phyloP scores from a whole-genome alignment of 2,888 invertebrate genomes.

The Athalia circularis region DNA sequence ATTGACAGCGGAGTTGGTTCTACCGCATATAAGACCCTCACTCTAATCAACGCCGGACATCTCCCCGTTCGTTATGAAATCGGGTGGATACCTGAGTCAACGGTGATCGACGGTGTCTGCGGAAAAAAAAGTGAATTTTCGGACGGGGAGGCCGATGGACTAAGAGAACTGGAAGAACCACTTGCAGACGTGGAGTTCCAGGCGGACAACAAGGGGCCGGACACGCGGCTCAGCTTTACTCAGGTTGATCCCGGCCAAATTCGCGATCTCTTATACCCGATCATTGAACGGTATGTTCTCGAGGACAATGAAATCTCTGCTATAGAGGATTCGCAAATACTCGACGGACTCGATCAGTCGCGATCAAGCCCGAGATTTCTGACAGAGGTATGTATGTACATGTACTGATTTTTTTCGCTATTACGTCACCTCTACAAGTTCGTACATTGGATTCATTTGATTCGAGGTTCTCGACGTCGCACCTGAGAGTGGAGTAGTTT shows the following conservation, averaged over 20 bases:
- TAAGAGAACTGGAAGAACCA: no score
- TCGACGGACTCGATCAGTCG: neutral
- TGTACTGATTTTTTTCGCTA: neutral
- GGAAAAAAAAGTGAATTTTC: no score
- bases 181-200: no score
- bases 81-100: slow-evolving; percentile 58
- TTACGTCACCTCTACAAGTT: slow-evolving; percentile 3
- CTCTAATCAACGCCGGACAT: slow-evolving; percentile 76
- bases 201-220: neutral
- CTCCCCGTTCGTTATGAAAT: slow-evolving; percentile 75
- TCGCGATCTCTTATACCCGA: slow-evolving; percentile 50
- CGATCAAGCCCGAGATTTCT: neutral
- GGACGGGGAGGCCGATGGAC: no score
- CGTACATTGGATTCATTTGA: neutral
- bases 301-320: slow-evolving; percentile 53
- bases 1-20: slow-evolving; percentile 76
- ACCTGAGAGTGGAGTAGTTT: slow-evolving; percentile 55
- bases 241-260: slow-evolving; percentile 40
- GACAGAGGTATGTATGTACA: slow-evolving; percentile 13
- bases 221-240: neutral
- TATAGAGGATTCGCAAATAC: slow-evolving; percentile 42
- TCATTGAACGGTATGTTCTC: slow-evolving; percentile 45
- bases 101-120: no score
- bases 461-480: slow-evolving; percentile 55
- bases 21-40: slow-evolving; percentile 72